Evolutionary conservation across 1,140 invertebrate genomes (phyloP), one percentile per base, ranked within the genome.

Genomic region (Diabrotica undecimpunctata): DNA sequence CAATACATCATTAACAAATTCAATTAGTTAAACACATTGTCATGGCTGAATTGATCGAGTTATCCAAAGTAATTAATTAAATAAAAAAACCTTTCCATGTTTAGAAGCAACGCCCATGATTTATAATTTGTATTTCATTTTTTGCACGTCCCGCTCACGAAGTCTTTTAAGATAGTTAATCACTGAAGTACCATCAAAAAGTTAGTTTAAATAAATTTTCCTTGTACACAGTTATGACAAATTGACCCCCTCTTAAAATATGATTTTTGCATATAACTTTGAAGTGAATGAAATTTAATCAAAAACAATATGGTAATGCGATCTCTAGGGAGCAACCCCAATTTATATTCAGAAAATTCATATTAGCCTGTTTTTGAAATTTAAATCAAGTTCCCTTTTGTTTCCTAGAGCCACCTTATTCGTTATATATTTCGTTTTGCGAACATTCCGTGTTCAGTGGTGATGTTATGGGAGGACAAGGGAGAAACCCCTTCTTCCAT

Each of bases 261-360:
- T 46, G 41, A 46, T 46, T 46, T 46, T 46, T 46, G 41, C 41
- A 46, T 46, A 46, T 46, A 46, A 46, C 41, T 46, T 46, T 46
- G 41, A 46, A 46, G 41, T 46, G 41, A 46, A 46, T 46, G 41
- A 46, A 46, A 46, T 46, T 46, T 46, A 46, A 46, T 46, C 41
- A 46, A 46, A 46, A 46, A 46, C 41, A 46, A 46, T 46, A 46
- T 46, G 41, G 41, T 46, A 46, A 46, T 46, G 8, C n/a, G 8
- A 46, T 46, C 41, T 46, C 41, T 46, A 46, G 41, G 41, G 41
- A 46, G n/a, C 41, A 46, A 46, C 41, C 41, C 41, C 41, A 46
- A 46, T 46, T 46, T 46, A 46, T 46, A 46, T 46, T 46, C 41
- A 46, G 41, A n/a, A 46, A 46, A 46, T 46, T 46, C 41, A 46